phyloP scores from a whole-genome alignment of 2,113 vertebrate species.

The Nematolebias whitei region DNA sequence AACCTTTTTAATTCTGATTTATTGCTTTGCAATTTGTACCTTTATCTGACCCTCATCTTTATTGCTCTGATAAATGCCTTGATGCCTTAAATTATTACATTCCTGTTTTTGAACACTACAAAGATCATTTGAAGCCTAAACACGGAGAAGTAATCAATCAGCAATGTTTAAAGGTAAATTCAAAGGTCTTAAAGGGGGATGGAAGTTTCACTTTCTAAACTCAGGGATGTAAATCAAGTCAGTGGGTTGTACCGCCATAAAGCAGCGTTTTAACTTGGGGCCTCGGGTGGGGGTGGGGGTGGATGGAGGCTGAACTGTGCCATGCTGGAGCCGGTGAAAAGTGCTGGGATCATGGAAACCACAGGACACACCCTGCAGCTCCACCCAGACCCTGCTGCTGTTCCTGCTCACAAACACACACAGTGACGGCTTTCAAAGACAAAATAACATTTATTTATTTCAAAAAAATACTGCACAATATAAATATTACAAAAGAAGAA shows the following conservation, averaged over 20 bases:
- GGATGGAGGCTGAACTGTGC: slow-evolving; percentile 15
- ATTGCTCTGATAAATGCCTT: not conserved
- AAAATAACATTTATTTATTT: slow-evolving; percentile 67
- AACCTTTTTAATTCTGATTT: no score
- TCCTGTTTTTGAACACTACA: no score
- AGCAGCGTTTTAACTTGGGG: slow-evolving; percentile 13
- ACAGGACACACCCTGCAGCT: slow-evolving; percentile 67
- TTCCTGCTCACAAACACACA: not conserved
- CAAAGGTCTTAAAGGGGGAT: not conserved
- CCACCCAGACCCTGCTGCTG: slow-evolving; percentile 5
- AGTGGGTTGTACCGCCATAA: slow-evolving; percentile 14
- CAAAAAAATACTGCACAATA: slow-evolving; percentile 68
- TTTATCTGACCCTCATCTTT: no score
- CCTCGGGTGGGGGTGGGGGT: slow-evolving; percentile 13
- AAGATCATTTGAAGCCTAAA: not conserved
- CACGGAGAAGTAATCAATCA: no score
- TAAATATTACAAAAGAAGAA: slow-evolving; percentile 78
- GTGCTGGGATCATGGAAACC: slow-evolving; percentile 68
- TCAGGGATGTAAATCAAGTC: slow-evolving; percentile 3
- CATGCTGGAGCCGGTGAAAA: slow-evolving; percentile 55
- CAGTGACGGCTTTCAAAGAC: slow-evolving; percentile 26
- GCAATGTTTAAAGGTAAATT: slow-evolving; percentile 5
- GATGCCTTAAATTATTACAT: not conserved
- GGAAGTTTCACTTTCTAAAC: slow-evolving; percentile 33
- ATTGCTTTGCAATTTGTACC: no score